Evolutionary conservation across 2,888 invertebrate species (phyloP).

Genomic region (Orgyia antiqua): DNA sequence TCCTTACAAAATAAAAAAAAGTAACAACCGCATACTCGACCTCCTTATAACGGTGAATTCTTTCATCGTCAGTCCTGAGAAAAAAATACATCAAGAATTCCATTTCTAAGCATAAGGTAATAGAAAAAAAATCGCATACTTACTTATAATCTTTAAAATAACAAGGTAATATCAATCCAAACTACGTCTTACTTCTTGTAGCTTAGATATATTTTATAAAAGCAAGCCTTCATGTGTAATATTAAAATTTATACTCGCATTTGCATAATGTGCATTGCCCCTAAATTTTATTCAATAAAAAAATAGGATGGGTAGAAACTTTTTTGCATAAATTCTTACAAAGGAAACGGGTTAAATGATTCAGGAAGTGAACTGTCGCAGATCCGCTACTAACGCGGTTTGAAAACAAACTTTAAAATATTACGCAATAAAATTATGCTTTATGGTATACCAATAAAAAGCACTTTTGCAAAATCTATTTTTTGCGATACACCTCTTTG

Average conservation of each 20-base stretch:
- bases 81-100: constrained; percentile 65
- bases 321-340: constrained; percentile 79
- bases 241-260: constrained; percentile 76
- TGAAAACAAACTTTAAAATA: constrained; percentile 41
- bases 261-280: constrained; percentile 79
- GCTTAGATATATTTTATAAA: constrained; percentile 30
- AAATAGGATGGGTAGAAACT: constrained; percentile 78
- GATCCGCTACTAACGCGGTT: constrained; percentile 50
- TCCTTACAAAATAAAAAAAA: constrained; percentile 64
- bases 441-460: constrained; percentile 32
- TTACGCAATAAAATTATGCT: constrained; percentile 27
- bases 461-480: constrained; percentile 31
- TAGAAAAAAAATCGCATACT: constrained; percentile 66
- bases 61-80: constrained; percentile 58
- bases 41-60: constrained; percentile 65
- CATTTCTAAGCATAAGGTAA: constrained; percentile 48
- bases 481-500: constrained; percentile 40
- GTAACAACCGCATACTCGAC: constrained; percentile 38
- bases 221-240: constrained; percentile 34
- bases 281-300: constrained; percentile 78
- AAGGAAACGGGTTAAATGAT: constrained; percentile 77
- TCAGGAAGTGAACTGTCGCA: constrained; percentile 72
- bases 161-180: constrained; percentile 27
- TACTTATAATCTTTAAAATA: constrained; percentile 55
- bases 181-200: constrained; percentile 26